Evolutionary conservation across 1,140 invertebrate genomes (phyloP).

Genomic region (Bilobella aurantiaca): DNA sequence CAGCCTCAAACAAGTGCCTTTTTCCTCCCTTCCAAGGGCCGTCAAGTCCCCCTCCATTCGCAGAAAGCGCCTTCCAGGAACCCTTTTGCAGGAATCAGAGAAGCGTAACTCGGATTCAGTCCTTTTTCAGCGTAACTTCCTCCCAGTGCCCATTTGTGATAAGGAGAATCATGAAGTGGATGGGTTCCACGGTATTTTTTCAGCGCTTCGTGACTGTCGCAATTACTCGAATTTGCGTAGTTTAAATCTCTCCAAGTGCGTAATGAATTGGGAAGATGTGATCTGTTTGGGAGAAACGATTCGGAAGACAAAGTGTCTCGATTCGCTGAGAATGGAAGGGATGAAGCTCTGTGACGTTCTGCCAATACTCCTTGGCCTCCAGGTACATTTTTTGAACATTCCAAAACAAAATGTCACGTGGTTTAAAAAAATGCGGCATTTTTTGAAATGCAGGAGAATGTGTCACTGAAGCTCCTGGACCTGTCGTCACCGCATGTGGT

Average conservation of each 20-base stretch:
- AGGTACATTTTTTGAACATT: constrained; percentile 18
- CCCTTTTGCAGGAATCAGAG: constrained; percentile 37
- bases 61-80: constrained; percentile 19
- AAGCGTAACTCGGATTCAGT: constrained; percentile 47
- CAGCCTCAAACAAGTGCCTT: not conserved
- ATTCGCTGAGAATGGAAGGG: constrained; percentile 46
- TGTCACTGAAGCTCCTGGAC: constrained; percentile 46
- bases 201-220: constrained; percentile 37
- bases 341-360: constrained; percentile 43
- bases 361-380: constrained; percentile 45
- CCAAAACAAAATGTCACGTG: not conserved
- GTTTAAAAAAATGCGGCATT: too few relatives aligned
- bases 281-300: constrained; percentile 49
- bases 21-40: constrained; percentile 22
- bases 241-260: constrained; percentile 47
- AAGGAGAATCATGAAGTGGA: constrained; percentile 39
- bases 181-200: constrained; percentile 35
- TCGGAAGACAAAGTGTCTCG: constrained; percentile 43
- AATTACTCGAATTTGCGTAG: constrained; percentile 44
- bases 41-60: constrained; percentile 33
- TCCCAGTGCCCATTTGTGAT: constrained; percentile 46
- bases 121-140: constrained; percentile 44
- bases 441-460: constrained; percentile 43
- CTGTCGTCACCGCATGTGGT: constrained; percentile 45
- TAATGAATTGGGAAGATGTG: constrained; percentile 44